phyloP scores from a whole-genome alignment of 2,797 vertebrate genomes.

The Caiman crocodilus region DNA sequence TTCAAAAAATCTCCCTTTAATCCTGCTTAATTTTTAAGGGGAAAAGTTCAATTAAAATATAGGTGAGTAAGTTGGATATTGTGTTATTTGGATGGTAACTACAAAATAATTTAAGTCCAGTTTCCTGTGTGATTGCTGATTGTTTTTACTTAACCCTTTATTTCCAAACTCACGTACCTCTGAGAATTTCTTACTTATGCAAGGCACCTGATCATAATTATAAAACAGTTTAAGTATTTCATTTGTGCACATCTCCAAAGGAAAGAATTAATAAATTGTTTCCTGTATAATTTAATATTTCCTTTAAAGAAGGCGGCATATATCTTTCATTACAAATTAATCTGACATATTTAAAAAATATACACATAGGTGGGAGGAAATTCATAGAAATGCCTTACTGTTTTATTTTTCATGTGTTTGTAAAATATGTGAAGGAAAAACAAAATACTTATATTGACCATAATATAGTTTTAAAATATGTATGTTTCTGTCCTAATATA shows the following conservation, averaged over 20 bases:
- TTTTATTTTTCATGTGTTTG: neutral
- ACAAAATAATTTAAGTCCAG: neutral
- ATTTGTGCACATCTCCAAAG: slow-evolving; percentile 15
- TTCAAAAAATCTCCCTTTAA: too few relatives aligned
- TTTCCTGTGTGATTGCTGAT: slow-evolving; percentile 38
- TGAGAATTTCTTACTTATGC: slow-evolving; percentile 31
- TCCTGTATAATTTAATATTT: slow-evolving; percentile 12
- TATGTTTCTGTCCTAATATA: neutral
- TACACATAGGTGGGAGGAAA: neutral
- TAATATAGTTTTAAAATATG: neutral
- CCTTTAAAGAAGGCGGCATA: neutral
- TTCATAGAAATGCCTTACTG: slow-evolving; percentile 31
- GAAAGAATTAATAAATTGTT: slow-evolving; percentile 24
- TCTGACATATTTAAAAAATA: slow-evolving; percentile 6
- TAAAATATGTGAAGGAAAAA: neutral
- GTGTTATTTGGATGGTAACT: neutral
- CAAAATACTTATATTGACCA: neutral
- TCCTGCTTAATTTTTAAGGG: neutral
- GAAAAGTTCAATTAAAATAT: neutral
- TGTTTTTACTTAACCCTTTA: slow-evolving; percentile 52
- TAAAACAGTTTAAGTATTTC: slow-evolving; percentile 30
- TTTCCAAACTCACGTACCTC: slow-evolving; percentile 29
- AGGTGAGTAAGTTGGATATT: neutral
- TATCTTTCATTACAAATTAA: slow-evolving; percentile 42
- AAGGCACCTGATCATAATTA: slow-evolving; percentile 63